phyloP scores from a whole-genome alignment of 2,113 vertebrate species.

The Mesitornis unicolor region DNA sequence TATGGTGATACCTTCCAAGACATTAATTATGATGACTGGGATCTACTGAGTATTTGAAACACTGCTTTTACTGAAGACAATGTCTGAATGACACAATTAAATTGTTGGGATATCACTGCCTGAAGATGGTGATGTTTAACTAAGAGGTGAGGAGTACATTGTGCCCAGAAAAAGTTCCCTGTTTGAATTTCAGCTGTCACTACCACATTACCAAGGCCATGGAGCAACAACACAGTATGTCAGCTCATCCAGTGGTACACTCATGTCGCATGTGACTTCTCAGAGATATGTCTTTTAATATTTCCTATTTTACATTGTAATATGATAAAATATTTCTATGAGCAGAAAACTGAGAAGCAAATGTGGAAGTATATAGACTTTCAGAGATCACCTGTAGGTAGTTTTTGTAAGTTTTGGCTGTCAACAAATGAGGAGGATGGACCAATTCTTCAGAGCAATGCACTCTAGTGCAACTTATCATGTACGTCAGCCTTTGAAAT shows the following conservation, averaged over 20 bases:
- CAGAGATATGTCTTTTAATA: not conserved
- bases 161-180: not conserved
- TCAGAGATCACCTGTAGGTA: not conserved
- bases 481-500: slow-evolving; percentile 34
- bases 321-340: not conserved
- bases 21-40: not conserved
- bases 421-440: not conserved
- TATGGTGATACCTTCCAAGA: not conserved
- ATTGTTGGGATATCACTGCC: not conserved
- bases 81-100: not conserved
- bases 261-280: not conserved
- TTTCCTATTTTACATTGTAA: not conserved
- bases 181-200: not conserved
- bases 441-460: slow-evolving; percentile 6
- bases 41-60: not conserved
- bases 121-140: not conserved
- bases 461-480: not conserved
- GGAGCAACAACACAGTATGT: not conserved
- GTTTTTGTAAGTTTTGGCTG: not conserved
- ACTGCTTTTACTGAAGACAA: not conserved
- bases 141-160: not conserved
- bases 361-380: rapidly evolving
- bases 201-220: not conserved
- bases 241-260: not conserved
- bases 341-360: not conserved